Evolutionary conservation across 2,888 invertebrate genomes (phyloP).

Genomic region (Dasypolia templi): DNA sequence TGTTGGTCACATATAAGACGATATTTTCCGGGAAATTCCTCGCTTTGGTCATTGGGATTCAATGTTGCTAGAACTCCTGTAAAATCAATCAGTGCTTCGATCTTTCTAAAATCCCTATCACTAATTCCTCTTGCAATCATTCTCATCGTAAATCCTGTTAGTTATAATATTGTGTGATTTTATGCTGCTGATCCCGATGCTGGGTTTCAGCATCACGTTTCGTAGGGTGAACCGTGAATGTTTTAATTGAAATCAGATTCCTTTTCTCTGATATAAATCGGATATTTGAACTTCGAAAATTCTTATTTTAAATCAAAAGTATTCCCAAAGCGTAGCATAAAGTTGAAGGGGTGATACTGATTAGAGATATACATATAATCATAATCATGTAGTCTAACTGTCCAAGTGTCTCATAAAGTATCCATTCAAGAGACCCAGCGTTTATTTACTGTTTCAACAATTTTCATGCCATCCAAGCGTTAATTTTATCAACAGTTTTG

Average conservation of each 20-base stretch:
- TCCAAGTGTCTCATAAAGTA: background rate
- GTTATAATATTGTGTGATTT: constrained; percentile 8
- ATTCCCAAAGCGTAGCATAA: background rate
- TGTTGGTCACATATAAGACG: background rate
- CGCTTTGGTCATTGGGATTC: background rate
- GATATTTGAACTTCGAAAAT: background rate
- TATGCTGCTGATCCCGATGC: constrained; percentile 25
- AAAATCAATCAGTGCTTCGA: constrained; percentile 6
- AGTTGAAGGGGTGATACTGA: background rate
- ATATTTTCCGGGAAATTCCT: background rate
- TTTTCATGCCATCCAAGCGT: constrained; percentile 31
- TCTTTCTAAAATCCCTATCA: background rate
- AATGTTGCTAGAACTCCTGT: background rate
- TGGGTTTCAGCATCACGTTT: constrained; percentile 47
- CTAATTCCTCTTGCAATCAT: background rate
- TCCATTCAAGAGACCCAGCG: background rate
- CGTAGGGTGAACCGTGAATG: constrained; percentile 14
- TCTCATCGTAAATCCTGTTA: constrained; percentile 1
- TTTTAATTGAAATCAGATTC: constrained; percentile 44
- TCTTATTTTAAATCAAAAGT: background rate
- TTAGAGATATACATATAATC: background rate
- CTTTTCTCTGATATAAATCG: constrained; percentile 3
- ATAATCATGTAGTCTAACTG: too few relatives aligned
- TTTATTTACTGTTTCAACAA: constrained; percentile 26
- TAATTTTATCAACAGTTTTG: constrained; percentile 41